Evolutionary conservation across 2,888 invertebrate genomes (phyloP), one percentile per base, ranked within the genome.

Genomic region (Parnassius glacialis): DNA sequence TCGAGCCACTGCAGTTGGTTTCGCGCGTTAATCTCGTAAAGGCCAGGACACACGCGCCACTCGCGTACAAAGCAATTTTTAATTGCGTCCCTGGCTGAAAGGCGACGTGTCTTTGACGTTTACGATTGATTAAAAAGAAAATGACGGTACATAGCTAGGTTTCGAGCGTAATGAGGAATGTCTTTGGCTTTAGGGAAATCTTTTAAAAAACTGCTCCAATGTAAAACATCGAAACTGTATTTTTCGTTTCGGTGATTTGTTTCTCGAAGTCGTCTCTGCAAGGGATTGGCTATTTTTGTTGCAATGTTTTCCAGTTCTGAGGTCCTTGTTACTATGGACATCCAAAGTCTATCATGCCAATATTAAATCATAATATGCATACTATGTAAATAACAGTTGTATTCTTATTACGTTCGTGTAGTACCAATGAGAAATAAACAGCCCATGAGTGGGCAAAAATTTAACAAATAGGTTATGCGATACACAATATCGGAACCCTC

Each of bases 41-140:
- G 83, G 76, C 75, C 59, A 69, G 74, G 71, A 82, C 81, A 84
- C 79, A 81, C 80, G 77, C 74, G 76, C 73, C 64, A 68, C 64
- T 66, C 73, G 52, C 76, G 74, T 74, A 85, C 86, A 87, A 86
- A 89, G 85, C 85, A 83, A 79, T 83, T 87, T 87, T 87, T 87
- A 88, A 88, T 87, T 88, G 84, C 87, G 70, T 74, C 71, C 76
- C 70, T 65, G 72, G 69, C 75, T 78, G 75, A 76, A 80, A 78
- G 74, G 73, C 74, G 72, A 76, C 78, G 70, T 80, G 79, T 83
- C 86, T 87, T 87, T 86, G 85, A 85, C 72, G 68, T 67, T 68
- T 68, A 64, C 70, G 69, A 72, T 71, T 71, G 74, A 73, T 73
- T 70, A 73, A 73, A 73, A 72, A 68, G 68, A 58, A 68, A 67